Evolutionary conservation across 1,140 invertebrate genomes (phyloP).

Genomic region (Ylistrum balloti): DNA sequence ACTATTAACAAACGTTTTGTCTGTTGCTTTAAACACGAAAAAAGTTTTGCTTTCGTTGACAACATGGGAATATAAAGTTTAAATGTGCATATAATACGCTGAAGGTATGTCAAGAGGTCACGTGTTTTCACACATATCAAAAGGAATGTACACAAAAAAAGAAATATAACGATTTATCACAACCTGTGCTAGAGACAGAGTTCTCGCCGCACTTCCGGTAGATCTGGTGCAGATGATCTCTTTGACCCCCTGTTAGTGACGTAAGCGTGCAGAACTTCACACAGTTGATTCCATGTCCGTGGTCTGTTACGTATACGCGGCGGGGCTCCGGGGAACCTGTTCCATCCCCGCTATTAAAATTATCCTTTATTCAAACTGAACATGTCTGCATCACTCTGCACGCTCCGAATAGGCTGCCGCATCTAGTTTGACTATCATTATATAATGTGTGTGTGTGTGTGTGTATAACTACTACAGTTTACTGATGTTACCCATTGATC

Average conservation of each 20-base stretch:
- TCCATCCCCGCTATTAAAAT: background rate
- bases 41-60: too few relatives aligned
- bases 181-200: background rate
- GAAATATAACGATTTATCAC: background rate
- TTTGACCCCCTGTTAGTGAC: background rate
- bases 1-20: too few relatives aligned
- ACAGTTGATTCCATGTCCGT: background rate
- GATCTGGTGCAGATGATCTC: background rate
- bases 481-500: constrained; percentile 5
- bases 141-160: background rate
- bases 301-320: background rate
- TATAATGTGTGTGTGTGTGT: too few relatives aligned
- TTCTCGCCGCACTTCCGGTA: background rate
- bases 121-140: background rate
- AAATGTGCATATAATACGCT: too few relatives aligned
- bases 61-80: too few relatives aligned
- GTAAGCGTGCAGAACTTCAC: background rate
- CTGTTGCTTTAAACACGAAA: too few relatives aligned
- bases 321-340: background rate
- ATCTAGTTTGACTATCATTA: background rate
- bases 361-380: background rate
- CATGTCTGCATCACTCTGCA: background rate
- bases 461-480: background rate
- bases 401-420: background rate
- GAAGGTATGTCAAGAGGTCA: background rate